Evolutionary conservation across 2,888 invertebrate genomes (phyloP).

Genomic region (Marasmarcha lunaedactyla): DNA sequence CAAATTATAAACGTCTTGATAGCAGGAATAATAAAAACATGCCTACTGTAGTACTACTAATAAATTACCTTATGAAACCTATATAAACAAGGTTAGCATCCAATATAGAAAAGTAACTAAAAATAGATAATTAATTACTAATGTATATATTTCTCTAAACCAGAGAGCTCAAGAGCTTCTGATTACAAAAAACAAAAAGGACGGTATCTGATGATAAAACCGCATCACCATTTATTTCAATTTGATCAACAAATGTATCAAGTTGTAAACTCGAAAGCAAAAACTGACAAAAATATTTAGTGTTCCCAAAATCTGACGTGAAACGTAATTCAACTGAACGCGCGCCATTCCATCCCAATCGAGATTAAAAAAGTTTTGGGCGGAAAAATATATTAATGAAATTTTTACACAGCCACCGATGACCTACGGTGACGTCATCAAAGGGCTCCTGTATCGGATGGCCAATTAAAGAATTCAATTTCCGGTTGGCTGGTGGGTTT

Average conservation of each 20-base stretch:
- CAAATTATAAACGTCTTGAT: no score
- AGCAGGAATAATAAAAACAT: no score
- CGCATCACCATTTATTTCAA: no score
- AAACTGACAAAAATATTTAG: constrained; percentile 5
- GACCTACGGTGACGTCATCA: constrained; percentile 42
- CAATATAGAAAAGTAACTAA: no score
- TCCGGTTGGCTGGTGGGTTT: constrained; percentile 19
- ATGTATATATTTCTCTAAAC: no score
- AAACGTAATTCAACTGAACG: constrained; percentile 40
- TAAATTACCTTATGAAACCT: no score
- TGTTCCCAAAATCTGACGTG: constrained; percentile 1
- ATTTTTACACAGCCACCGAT: constrained; percentile 40
- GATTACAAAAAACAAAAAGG: no score
- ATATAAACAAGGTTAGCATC: no score
- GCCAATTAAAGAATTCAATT: constrained; percentile 56
- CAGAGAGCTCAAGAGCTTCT: no score
- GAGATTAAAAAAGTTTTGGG: constrained; percentile 60
- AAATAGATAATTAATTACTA: no score
- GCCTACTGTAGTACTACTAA: no score
- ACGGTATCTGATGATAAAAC: no score
- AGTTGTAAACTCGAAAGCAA: not conserved
- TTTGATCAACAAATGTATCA: not conserved
- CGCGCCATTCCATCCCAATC: constrained; percentile 21
- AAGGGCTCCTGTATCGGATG: constrained; percentile 47
- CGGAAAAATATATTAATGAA: constrained; percentile 49